Base-by-base conservation (phyloP, 2,113 vertebrate genomes). In the Corynorhinus townsendii region DNA sequence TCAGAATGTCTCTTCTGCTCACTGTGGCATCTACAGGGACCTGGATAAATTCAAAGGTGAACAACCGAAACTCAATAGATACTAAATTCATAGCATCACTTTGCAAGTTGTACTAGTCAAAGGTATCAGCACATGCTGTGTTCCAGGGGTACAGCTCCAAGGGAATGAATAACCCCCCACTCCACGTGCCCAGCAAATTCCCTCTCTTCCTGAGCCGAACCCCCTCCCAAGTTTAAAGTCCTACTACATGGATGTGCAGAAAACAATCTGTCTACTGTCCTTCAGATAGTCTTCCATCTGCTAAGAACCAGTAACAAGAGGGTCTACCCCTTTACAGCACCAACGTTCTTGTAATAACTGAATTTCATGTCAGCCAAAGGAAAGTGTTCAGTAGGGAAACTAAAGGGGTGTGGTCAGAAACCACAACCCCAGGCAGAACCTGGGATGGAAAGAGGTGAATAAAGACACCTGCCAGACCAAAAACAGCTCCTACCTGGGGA, bases 211-310 rank as follows among this genome's bases (percentile, higher is more conserved):
- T 33, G 45, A 71, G 49, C 28, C 8, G 28, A 20, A 33, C 66
- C 43, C 54, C 79, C 35, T 28, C 15, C 84, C 77, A 59, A 11
- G 47, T 17, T 68, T 45, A 9, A 35, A 33, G 69, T 69, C 71
- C 6, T 0, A 1, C 15, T 0, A 1, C 76, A 76, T 30, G 17
- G 49, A 35, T 2, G 4, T 38, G 77, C 49, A 6, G 11, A 54
- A 11, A 33, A n/a, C 64, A 68, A 66, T 20, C 4, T 40, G 40
- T 35, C 40, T 40, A 24, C 20, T 80, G 52, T 52, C 16, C 62
- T 12, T 40, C 77, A 40, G 38, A 17, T 7, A 10, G 47, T 19
- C 47, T 76, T 76, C 30, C 19, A 4, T 9, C 22, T 26, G 11
- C 33, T 3, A 20, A 43, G 12, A 69, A 38, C n/a, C 26, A 62